Evolutionary conservation across 2,113 vertebrate genomes (phyloP).

Genomic region (Toxotes jaculatrix): DNA sequence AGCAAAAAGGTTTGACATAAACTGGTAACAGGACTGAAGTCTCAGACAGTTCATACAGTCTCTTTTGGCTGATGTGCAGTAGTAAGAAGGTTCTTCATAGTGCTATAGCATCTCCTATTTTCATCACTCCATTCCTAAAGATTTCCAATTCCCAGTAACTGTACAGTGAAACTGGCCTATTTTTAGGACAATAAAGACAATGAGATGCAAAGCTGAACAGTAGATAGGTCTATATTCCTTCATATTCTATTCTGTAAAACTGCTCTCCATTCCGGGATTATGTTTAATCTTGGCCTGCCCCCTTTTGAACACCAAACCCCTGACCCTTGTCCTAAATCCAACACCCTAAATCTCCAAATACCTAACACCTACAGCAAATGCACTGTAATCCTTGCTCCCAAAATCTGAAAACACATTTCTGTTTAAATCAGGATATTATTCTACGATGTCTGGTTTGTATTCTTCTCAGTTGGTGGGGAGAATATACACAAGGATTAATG

Average conservation of each 20-base stretch:
- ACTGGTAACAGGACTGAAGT: neutral
- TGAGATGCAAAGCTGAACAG: constrained; percentile 18
- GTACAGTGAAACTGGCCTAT: constrained; percentile 22
- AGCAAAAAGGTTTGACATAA: neutral
- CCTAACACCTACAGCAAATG: constrained; percentile 48
- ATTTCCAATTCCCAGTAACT: neutral
- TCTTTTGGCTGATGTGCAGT: too few species aligned
- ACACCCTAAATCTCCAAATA: constrained; percentile 59
- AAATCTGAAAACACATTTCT: constrained; percentile 35
- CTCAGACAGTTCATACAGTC: too few species aligned
- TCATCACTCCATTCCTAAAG: neutral
- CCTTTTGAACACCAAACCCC: constrained; percentile 45
- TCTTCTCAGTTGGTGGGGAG: neutral
- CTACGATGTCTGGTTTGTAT: neutral
- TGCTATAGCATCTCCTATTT: neutral
- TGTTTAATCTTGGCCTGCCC: constrained; percentile 69
- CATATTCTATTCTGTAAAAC: constrained; percentile 34
- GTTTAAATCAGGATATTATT: neutral
- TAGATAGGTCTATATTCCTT: constrained; percentile 21
- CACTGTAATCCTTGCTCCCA: constrained; percentile 44
- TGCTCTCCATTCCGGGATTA: constrained; percentile 68
- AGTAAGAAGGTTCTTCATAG: neutral
- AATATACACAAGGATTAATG: neutral
- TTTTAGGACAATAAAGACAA: constrained; percentile 40
- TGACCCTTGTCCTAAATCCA: constrained; percentile 66